Evolutionary conservation across 37 sponge, comb jelly and placozoan species (phyloP).

Genomic region (Halichondria panicea): DNA sequence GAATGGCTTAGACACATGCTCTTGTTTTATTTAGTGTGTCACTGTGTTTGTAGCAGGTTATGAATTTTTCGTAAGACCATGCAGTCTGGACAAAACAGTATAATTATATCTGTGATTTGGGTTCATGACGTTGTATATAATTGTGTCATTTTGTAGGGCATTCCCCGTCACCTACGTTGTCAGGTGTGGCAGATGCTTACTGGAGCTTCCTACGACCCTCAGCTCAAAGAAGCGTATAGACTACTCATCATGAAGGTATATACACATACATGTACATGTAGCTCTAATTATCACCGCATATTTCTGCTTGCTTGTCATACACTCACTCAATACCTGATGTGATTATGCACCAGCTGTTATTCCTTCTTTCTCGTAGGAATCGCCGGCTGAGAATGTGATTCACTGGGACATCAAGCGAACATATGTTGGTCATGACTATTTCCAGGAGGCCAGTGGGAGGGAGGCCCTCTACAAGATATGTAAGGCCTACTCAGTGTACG

Average conservation of each 20-base stretch:
- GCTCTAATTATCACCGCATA: background rate
- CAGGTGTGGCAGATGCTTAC: slow-evolving; percentile 92
- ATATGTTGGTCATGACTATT: slow-evolving; percentile 87
- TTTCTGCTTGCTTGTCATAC: background rate
- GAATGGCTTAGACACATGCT: background rate
- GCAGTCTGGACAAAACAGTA: background rate
- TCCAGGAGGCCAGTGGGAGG: slow-evolving; percentile 61
- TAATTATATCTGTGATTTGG: slow-evolving; percentile 14
- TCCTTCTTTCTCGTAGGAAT: slow-evolving; percentile 51
- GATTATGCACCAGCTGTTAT: background rate
- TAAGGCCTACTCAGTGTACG: slow-evolving; percentile 95
- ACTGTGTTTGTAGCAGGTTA: background rate
- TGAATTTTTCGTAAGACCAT: background rate
- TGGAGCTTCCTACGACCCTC: slow-evolving; percentile 68
- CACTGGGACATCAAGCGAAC: slow-evolving; percentile 95
- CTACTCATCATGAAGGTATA: slow-evolving; percentile 80
- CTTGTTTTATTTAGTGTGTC: background rate
- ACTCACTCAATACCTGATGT: background rate
- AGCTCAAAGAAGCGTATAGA: slow-evolving; percentile 79
- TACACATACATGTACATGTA: slow-evolving; percentile 6
- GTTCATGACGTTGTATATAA: background rate
- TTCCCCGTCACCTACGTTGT: slow-evolving; percentile 75
- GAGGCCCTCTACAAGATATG: slow-evolving; percentile 86
- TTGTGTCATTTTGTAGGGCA: slow-evolving; percentile 54
- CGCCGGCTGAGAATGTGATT: slow-evolving; percentile 85